Base-by-base conservation (phyloP, 2,797 vertebrate species). In the Miichthys miiuy region DNA sequence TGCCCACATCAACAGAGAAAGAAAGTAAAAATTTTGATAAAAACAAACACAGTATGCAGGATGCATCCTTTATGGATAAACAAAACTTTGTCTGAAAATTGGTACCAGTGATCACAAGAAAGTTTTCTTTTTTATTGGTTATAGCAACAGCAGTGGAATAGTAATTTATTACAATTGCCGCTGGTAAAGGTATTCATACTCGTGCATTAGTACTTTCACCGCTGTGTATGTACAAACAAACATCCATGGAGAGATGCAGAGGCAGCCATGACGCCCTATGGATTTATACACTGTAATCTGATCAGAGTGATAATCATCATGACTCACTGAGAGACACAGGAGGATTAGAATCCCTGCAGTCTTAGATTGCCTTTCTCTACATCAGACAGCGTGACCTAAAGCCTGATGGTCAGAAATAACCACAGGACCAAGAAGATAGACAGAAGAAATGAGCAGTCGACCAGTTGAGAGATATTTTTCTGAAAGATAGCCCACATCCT, bases 251-350 rank as follows among this genome's bases (percentile, higher is more conserved):
- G 69, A 74, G 52, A 71, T 64, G 46, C 41, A 34, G 51, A 44
- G 17, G 58, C 8, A 2, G 34, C 56, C 30, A 66, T 71, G 72
- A 83, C 79, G 79, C 48, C 73, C 61, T 79, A 73, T 85, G 55
- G 75, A 89, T 86, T 73, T 69, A 72, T 50, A 73, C 54, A 57
- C 57, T 83, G 86, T 88, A 86, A 89, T 85, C 51, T 89, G 88
- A 91, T 89, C 80, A 25, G 47, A 54, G 67, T 67, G 68, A 82
- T 78, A 87, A 87, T 88, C 68, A 75, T 84, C 67, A 76, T 79
- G 78, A 83, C 67, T 87, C 79, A 83, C 65, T 30, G 58, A 78
- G 68, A 81, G 70, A 80, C 75, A 67, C 27, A 30, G 8, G 72
- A 67, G 73, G 67, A 80, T 89, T 76, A 84, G 66, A 79, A 72